Percentiles rank a stretch among this genome's conserved stretches.
Evolutionary conservation across 1,140 invertebrate species (phyloP).

Genomic region (Heliconius himera): DNA sequence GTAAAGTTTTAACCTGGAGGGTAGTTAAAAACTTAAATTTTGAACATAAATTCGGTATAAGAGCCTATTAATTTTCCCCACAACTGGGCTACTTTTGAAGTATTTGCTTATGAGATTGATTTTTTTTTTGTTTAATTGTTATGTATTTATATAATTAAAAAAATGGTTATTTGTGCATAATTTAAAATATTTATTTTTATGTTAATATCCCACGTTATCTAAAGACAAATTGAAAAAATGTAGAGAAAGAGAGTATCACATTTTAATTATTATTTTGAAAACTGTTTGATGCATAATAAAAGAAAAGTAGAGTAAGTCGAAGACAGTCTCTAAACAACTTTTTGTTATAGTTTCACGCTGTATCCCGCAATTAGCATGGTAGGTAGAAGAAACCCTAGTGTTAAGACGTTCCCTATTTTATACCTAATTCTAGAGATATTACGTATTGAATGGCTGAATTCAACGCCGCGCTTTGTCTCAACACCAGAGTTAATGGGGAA

Average conservation of each 20-base stretch:
- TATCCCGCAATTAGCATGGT: background rate
- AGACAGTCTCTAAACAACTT: no score
- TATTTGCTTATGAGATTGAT: background rate
- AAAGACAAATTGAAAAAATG: background rate
- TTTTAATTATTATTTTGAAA: background rate
- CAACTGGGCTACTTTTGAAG: constrained; percentile 8
- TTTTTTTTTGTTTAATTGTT: background rate
- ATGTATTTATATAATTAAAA: no score
- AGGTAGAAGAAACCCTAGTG: no score
- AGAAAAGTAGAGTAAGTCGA: no score
- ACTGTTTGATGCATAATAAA: background rate
- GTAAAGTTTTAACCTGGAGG: constrained; percentile 6
- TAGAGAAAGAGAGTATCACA: background rate
- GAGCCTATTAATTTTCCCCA: background rate
- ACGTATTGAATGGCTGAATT: background rate
- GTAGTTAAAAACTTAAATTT: constrained; percentile 16
- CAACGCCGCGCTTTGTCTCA: background rate
- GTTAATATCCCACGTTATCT: no score
- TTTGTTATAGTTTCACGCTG: background rate
- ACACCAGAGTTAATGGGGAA: background rate
- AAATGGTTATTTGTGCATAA: no score
- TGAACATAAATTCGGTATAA: constrained; percentile 11
- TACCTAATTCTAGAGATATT: background rate
- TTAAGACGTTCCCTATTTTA: background rate
- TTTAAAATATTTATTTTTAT: no score